These are phyloP conservation scores for Dasyurus viverrinus DNA, from an alignment of 2,113 vertebrate genomes.

Conservation along the genomic window DNA sequence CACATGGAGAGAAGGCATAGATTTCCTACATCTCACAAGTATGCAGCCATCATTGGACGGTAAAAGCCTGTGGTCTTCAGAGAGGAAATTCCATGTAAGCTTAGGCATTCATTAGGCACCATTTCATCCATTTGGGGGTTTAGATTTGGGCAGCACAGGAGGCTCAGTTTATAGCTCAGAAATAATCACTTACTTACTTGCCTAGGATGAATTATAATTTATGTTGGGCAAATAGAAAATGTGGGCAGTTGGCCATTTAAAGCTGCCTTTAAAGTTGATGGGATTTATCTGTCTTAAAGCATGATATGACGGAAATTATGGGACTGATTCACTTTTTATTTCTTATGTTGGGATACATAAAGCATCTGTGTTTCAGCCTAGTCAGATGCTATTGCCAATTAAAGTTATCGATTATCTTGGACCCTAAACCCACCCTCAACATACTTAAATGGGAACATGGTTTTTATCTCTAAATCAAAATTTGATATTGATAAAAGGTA, in stretches of 20 bases:
- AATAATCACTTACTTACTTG: slow-evolving; percentile 20
- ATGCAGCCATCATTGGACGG: slow-evolving; percentile 61
- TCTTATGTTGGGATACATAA: neutral
- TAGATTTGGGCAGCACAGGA: neutral
- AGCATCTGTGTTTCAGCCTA: neutral
- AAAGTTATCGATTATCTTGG: neutral
- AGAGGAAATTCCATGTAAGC: slow-evolving; percentile 72
- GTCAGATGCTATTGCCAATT: neutral
- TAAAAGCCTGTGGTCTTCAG: slow-evolving; percentile 62
- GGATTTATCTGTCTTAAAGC: neutral
- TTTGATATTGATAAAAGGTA: neutral
- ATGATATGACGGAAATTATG: neutral
- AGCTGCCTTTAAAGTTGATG: neutral
- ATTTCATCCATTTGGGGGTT: slow-evolving; percentile 48
- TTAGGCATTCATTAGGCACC: slow-evolving; percentile 61
- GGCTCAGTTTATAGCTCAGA: slow-evolving; percentile 63
- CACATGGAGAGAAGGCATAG: slow-evolving; percentile 57
- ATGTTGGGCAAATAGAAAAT: neutral
- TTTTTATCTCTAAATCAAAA: slow-evolving; percentile 14
- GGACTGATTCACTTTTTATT: neutral
- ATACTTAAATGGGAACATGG: neutral
- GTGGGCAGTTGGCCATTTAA: neutral
- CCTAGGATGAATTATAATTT: neutral
- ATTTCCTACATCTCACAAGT: slow-evolving; percentile 72
- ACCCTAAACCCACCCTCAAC: neutral